Conservation (phyloP, 2,797 vertebrate species). For the Percopsis omiscomaycus region DNA sequence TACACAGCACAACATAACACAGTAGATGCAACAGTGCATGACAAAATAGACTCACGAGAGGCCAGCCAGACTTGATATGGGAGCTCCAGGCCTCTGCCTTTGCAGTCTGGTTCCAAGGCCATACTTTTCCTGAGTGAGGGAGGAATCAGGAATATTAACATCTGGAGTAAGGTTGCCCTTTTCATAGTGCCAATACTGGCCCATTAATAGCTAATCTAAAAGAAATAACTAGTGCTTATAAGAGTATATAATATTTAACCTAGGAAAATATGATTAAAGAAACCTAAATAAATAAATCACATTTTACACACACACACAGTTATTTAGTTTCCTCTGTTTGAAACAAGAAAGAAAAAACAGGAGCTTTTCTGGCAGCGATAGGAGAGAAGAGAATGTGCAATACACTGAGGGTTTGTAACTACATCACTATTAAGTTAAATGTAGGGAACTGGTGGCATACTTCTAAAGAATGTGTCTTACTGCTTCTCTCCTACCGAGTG, state of each 20-base stretch:
- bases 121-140: constrained; percentile 88
- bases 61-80: constrained; percentile 89
- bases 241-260: too few species aligned
- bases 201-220: constrained; percentile 16
- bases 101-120: constrained; percentile 95
- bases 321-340: background rate
- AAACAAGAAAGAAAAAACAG: constrained; percentile 31
- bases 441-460: constrained; percentile 27
- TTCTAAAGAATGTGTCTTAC: constrained; percentile 18
- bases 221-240: too few species aligned
- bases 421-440: constrained; percentile 20
- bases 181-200: background rate
- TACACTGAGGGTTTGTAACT: background rate
- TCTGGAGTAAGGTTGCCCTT: background rate
- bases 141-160: constrained; percentile 18
- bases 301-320: background rate
- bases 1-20: background rate
- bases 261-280: background rate
- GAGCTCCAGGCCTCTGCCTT: constrained; percentile 89
- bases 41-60: constrained; percentile 87
- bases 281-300: background rate
- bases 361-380: constrained; percentile 38
- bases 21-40: background rate
- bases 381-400: constrained; percentile 26
- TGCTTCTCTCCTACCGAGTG: constrained; percentile 28